Percentiles rank a stretch among this genome's conserved stretches.
These are phyloP conservation scores for Morbakka virulenta DNA, from an alignment of 30 jellyfish, hydroid and myxozoan species.

Conservation along the genomic window DNA sequence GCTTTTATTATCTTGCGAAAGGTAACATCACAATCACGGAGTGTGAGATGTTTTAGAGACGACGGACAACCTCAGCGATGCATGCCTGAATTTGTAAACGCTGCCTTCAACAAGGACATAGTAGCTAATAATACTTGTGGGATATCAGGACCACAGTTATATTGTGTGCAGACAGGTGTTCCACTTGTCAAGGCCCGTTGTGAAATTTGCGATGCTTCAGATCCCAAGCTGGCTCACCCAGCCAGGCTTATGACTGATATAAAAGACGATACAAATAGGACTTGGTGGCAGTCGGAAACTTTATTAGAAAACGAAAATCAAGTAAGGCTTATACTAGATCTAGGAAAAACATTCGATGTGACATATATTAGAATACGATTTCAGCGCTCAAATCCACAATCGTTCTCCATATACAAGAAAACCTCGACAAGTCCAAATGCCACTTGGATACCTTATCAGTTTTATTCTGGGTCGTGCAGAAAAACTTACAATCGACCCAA, in stretches of 20 bases:
- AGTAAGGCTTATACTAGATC: slow-evolving; percentile 72
- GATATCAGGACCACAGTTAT: slow-evolving; percentile 35
- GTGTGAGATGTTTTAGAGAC: slow-evolving; percentile 62
- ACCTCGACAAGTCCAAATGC: slow-evolving; percentile 63
- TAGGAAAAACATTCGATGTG: slow-evolving; percentile 81
- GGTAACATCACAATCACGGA: not conserved
- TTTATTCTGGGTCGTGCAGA: slow-evolving; percentile 71
- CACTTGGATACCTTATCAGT: slow-evolving; percentile 93
- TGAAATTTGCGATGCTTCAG: slow-evolving; percentile 63
- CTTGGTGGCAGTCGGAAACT: slow-evolving; percentile 99
- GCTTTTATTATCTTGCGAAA: not conserved
- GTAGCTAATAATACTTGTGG: slow-evolving; percentile 95
- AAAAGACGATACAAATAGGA: slow-evolving; percentile 45
- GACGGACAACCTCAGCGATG: slow-evolving; percentile 89
- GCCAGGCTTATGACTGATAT: slow-evolving; percentile 80
- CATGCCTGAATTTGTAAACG: slow-evolving; percentile 96
- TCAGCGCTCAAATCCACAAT: slow-evolving; percentile 88
- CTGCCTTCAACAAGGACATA: slow-evolving; percentile 76
- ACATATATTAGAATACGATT: slow-evolving; percentile 84
- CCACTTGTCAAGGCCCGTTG: slow-evolving; percentile 74
- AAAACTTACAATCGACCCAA: slow-evolving; percentile 75
- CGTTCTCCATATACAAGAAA: slow-evolving; percentile 85
- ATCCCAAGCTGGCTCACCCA: slow-evolving; percentile 70
- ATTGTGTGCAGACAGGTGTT: slow-evolving; percentile 90
- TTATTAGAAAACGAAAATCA: slow-evolving; percentile 66